Base-by-base conservation (phyloP, 2,797 vertebrate species). In the Percopsis omiscomaycus region DNA sequence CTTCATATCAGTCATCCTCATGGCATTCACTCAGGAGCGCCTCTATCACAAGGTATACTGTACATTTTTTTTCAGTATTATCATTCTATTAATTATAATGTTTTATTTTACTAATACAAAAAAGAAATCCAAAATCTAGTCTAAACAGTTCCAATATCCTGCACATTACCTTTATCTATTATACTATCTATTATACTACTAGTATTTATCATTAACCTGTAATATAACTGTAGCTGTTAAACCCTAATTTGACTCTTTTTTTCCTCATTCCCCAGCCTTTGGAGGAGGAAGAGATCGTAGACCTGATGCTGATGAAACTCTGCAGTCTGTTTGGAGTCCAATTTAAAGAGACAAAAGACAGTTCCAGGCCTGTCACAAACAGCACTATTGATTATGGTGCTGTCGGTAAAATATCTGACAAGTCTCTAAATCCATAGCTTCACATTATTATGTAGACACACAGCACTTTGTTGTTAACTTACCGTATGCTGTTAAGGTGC, bases 1-100 rank as follows among this genome's bases (percentile, higher is more conserved):
- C 22, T 93, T 98, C 59, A 89, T 98, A 77, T 95, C 96, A 0
- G 94, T 96, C 60, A 95, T 98, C 69, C 84, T 97, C 14, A 90
- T 94, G 63, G 95, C 96, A 15, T 97, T 98, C 77, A 92, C 82
- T 0, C 85, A 95, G 75, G 95, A 98, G 71, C 94, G 95, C 83
- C 89, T 90, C 71, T 59, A 93, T 61, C 93, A 94, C 77, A 93
- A 96, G 94, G 97, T 28, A 22, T 46, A 2, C 2, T 37, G 8
- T 8, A 37, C 3, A 37, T 37, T 5, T 37, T 5, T 37, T 37
- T 5, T 37, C 32, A 37, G 5, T 37, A 37, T 37, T 37, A 37
- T 37, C 3, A 37, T 37, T 37, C 3, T 37, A 37, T 37, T 37
- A 37, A 22, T 22, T 37, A 32, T 32, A 32, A 3, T 32, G 3